A percentile compares a stretch with the other conserved stretches of the same genome.
Conservation (phyloP, 2,888 invertebrate species). For the Dolomedes plantarius region DNA sequence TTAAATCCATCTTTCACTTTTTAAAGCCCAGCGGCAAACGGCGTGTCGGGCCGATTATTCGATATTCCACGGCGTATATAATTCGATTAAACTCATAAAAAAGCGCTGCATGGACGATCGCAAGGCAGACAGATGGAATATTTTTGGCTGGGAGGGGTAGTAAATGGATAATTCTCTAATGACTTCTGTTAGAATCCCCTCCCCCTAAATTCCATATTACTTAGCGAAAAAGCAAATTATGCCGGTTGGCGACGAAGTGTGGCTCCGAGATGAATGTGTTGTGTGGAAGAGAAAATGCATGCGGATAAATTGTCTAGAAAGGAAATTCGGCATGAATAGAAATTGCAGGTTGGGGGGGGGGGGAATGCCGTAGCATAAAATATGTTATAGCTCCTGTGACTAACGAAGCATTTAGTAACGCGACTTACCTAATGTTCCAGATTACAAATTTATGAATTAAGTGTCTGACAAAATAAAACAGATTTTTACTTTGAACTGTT, state of each 20-base stretch:
- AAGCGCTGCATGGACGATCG: not conserved
- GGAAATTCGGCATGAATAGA: not conserved
- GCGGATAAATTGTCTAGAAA: not conserved
- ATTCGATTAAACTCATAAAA: slow-evolving; percentile 5
- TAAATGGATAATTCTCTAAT: slow-evolving; percentile 9
- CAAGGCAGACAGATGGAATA: not conserved
- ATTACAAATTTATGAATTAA: no score
- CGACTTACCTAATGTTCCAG: no score
- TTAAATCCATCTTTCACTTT: slow-evolving; percentile 1
- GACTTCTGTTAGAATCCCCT: not conserved
- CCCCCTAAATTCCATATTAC: not conserved
- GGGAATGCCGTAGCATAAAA: not conserved
- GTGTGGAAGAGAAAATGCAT: not conserved
- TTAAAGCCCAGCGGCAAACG: not conserved
- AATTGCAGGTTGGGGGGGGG: no score
- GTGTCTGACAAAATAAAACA: no score
- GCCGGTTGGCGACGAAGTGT: not conserved
- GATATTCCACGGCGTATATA: not conserved
- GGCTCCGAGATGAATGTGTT: not conserved
- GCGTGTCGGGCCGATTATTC: not conserved
- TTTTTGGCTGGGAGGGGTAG: not conserved
- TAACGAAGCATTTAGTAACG: not conserved
- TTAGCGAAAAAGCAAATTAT: not conserved
- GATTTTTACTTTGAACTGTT: no score
- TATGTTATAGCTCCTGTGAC: not conserved